Conservation (phyloP, 1,140 invertebrate species). For the Pseudachorutes palmiensis region DNA sequence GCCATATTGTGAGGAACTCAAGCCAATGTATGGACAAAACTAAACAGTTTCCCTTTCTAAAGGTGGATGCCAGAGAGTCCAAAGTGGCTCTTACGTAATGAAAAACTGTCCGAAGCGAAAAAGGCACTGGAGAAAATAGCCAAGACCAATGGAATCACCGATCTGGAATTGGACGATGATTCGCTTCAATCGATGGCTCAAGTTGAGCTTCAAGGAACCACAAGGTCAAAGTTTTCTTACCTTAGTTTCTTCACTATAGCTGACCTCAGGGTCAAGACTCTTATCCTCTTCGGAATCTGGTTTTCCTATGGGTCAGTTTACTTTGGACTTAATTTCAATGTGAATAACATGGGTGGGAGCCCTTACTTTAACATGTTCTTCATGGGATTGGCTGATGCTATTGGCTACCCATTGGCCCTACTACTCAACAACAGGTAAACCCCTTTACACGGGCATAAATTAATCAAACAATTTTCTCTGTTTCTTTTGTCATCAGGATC, state of each 20-base stretch:
- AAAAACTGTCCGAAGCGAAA: constrained; percentile 43
- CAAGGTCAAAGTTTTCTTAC: constrained; percentile 16
- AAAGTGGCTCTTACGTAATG: constrained; percentile 46
- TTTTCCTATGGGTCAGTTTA: constrained; percentile 10
- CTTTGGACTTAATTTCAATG: constrained; percentile 14
- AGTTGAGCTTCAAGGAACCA: not conserved
- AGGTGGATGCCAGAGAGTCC: constrained; percentile 46
- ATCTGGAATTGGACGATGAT: not conserved
- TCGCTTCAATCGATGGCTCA: not conserved
- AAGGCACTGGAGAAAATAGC: constrained; percentile 42
- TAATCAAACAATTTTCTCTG: not conserved
- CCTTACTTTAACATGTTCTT: constrained; percentile 13
- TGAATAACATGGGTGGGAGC: constrained; percentile 14
- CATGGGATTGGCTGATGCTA: constrained; percentile 17
- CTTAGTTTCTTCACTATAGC: constrained; percentile 13
- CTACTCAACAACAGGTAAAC: constrained; percentile 15
- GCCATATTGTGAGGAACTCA: constrained; percentile 12
- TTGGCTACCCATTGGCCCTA: constrained; percentile 14
- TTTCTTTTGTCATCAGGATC: not conserved
- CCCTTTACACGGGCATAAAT: not conserved
- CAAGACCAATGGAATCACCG: constrained; percentile 38
- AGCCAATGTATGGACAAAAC: not conserved
- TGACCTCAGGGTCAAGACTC: constrained; percentile 14
- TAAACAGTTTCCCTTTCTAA: not conserved
- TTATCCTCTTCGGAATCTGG: constrained; percentile 16